Percentiles rank a stretch among this genome's conserved stretches.
Conservation (phyloP, 2,888 invertebrate species). For the Sepioteuthis lessoniana region DNA sequence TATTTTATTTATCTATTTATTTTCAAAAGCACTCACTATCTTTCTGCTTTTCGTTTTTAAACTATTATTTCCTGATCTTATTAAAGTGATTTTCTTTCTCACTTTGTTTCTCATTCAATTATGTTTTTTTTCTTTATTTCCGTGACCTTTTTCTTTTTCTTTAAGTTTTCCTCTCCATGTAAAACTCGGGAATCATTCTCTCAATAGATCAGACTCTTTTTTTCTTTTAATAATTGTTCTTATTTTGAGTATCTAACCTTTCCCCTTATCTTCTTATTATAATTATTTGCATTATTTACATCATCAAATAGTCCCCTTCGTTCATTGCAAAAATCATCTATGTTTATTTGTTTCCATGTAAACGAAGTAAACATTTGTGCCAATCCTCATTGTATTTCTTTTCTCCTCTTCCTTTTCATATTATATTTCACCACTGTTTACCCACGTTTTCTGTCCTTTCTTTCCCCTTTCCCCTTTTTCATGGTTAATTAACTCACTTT, state of each 20-base stretch:
- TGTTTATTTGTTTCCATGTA: background rate
- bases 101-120: background rate
- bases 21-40: too few relatives aligned
- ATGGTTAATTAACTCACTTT: background rate
- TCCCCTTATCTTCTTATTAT: background rate
- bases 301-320: background rate
- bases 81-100: background rate
- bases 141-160: background rate
- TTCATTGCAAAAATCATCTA: background rate
- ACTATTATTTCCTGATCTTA: background rate
- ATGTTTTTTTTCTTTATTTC: background rate
- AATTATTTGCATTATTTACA: too few relatives aligned
- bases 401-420: background rate
- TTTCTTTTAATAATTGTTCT: background rate
- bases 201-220: background rate
- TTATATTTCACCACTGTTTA: background rate
- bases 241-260: background rate
- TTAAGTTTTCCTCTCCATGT: background rate
- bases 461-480: too few relatives aligned
- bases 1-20: too few relatives aligned
- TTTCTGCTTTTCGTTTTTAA: background rate
- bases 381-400: background rate
- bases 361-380: background rate
- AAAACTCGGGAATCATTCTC: background rate
- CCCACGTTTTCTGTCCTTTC: background rate